Conservation (phyloP, 2,113 vertebrate species). For the Rhabdomys dilectus region DNA sequence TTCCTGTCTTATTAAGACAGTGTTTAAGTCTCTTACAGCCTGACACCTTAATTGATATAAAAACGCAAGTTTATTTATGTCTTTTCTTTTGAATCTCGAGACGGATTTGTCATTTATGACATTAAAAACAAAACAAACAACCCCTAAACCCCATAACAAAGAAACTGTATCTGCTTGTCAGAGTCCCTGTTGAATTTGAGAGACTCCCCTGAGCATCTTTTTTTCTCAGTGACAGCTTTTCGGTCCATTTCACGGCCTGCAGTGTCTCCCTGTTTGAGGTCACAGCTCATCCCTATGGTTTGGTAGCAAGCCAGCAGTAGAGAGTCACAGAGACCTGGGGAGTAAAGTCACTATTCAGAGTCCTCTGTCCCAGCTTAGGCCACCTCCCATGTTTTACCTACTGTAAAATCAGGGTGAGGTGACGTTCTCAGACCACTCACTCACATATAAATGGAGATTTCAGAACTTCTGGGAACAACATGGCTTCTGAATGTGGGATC, state of each 20-base stretch:
- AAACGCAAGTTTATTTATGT: slow-evolving; percentile 60
- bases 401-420: not conserved
- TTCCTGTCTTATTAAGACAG: slow-evolving; percentile 49
- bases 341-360: not conserved
- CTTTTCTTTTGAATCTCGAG: slow-evolving; percentile 63
- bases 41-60: slow-evolving; percentile 61
- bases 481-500: not conserved
- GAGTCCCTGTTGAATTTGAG: slow-evolving; percentile 30
- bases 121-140: not conserved
- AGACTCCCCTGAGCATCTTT: not conserved
- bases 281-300: not conserved
- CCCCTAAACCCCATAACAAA: not conserved
- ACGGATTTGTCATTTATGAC: slow-evolving; percentile 66
- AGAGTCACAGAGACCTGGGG: slow-evolving; percentile 30
- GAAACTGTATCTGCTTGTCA: slow-evolving; percentile 62
- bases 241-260: slow-evolving; percentile 53
- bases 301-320: slow-evolving; percentile 40
- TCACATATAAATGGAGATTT: not conserved
- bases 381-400: not conserved
- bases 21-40: slow-evolving; percentile 58
- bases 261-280: not conserved
- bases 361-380: not conserved
- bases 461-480: not conserved
- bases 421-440: not conserved
- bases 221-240: slow-evolving; percentile 62